Evolutionary conservation across 2,797 vertebrate genomes (phyloP).

Genomic region (Paguma larvata): DNA sequence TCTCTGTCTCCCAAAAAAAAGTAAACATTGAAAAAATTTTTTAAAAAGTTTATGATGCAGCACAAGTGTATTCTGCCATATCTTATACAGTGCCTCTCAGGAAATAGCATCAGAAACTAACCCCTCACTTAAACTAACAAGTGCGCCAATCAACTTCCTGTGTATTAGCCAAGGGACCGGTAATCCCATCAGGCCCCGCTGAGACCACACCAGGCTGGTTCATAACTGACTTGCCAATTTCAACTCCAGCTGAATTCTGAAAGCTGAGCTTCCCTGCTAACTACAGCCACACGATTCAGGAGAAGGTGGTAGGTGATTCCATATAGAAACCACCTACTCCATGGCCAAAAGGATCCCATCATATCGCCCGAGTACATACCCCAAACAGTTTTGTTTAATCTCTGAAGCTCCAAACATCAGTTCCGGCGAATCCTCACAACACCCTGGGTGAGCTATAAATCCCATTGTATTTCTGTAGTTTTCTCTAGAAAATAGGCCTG

Average conservation of each 20-base stretch:
- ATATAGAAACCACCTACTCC: background rate
- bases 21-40: no score
- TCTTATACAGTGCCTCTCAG: background rate
- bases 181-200: background rate
- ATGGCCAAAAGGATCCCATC: background rate
- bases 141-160: background rate
- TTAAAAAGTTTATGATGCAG: background rate
- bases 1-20: no score
- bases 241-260: background rate
- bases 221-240: background rate
- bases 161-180: background rate
- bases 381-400: background rate
- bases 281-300: background rate
- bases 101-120: background rate
- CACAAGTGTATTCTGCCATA: accelerated
- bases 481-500: background rate
- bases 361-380: background rate
- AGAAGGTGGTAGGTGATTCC: background rate
- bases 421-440: background rate
- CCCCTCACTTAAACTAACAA: background rate
- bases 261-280: background rate
- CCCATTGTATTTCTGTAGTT: background rate
- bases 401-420: background rate
- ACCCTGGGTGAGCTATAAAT: background rate
- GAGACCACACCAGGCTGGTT: background rate